Percentiles rank a stretch among this genome's conserved stretches.
phyloP scores from a whole-genome alignment of 2,797 vertebrate species.

The Orientallactaga sibirica region DNA sequence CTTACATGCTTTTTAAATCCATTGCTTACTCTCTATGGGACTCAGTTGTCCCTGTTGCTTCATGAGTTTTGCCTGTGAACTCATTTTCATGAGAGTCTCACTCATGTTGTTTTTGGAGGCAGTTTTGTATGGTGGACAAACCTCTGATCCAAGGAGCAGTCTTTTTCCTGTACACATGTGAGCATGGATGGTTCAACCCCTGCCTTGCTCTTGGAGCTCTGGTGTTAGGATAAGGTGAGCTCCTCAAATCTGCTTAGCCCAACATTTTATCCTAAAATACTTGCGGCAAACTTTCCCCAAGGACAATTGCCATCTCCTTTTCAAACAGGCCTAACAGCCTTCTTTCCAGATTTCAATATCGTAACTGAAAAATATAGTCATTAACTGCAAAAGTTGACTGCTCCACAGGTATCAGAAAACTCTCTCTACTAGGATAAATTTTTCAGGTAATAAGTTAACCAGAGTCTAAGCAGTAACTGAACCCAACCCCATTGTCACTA shows the following conservation, averaged over 20 bases:
- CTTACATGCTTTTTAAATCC: neutral
- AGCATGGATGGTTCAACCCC: too few species aligned
- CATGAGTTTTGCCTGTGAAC: neutral
- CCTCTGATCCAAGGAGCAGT: neutral
- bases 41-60: neutral
- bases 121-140: neutral
- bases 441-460: too few species aligned
- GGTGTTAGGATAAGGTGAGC: neutral
- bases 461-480: too few species aligned
- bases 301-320: too few species aligned
- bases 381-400: too few species aligned
- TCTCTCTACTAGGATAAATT: too few species aligned
- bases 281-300: neutral
- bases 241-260: neutral
- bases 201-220: neutral
- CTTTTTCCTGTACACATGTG: neutral
- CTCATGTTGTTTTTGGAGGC: neutral
- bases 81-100: neutral
- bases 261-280: neutral
- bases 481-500: too few species aligned
- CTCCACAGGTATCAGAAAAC: too few species aligned
- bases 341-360: too few species aligned
- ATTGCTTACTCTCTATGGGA: neutral
- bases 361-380: too few species aligned
- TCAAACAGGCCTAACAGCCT: too few species aligned